Evolutionary conservation across 2,797 vertebrate species (phyloP).

Genomic region (Mormyrus proboscirostris): DNA sequence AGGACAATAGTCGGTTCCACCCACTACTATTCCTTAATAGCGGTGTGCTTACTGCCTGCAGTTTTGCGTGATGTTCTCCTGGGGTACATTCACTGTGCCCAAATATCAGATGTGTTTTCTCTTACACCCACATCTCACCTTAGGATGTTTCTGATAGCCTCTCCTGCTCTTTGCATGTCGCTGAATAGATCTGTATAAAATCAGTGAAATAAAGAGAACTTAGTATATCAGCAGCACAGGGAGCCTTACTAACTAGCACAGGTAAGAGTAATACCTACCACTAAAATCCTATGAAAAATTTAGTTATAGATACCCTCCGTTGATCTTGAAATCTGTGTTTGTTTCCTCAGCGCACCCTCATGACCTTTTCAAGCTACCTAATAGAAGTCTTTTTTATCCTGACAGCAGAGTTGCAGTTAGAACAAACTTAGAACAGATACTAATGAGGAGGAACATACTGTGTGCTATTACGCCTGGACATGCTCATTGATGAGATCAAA

Average conservation of each 20-base stretch:
- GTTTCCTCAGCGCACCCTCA: background rate
- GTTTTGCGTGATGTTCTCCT: background rate
- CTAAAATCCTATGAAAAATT: background rate
- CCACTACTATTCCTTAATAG: background rate
- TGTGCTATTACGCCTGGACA: background rate
- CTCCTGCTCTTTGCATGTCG: background rate
- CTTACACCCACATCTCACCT: background rate
- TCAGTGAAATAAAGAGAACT: background rate
- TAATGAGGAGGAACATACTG: background rate
- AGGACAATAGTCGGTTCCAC: background rate
- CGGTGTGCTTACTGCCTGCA: background rate
- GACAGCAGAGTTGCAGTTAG: background rate
- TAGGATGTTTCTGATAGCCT: background rate
- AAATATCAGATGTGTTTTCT: background rate
- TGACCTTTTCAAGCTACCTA: background rate
- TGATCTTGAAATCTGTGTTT: background rate
- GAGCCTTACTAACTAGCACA: background rate
- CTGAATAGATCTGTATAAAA: background rate
- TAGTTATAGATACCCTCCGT: background rate
- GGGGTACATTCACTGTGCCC: background rate
- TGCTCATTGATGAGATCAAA: background rate
- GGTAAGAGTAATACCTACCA: background rate
- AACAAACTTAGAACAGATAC: background rate
- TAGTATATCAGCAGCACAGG: background rate
- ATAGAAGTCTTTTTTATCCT: background rate